Percentiles rank a stretch among this genome's conserved stretches.
phyloP scores from a whole-genome alignment of 2,113 vertebrate genomes.

The Todiramphus saurophagus region DNA sequence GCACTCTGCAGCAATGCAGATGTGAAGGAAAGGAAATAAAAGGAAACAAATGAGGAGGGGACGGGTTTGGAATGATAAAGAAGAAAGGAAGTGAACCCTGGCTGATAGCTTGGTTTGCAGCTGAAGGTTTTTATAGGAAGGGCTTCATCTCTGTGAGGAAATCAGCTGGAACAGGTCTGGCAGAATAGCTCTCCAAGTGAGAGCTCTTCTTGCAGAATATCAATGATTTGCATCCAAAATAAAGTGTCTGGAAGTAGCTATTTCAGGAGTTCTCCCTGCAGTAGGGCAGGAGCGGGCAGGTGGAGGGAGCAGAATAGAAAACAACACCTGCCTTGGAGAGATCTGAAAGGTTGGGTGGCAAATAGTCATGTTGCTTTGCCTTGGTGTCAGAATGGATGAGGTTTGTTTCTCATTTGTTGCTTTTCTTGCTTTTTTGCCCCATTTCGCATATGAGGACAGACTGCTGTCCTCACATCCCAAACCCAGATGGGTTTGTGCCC shows the following conservation, averaged over 20 bases:
- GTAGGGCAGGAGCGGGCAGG: not conserved
- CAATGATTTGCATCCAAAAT: slow-evolving; percentile 3
- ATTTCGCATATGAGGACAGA: not conserved
- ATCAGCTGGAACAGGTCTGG: slow-evolving; percentile 43
- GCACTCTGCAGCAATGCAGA: not conserved
- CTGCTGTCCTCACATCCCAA: not conserved
- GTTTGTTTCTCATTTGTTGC: not conserved
- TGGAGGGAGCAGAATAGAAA: not conserved
- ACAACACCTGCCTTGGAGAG: not conserved
- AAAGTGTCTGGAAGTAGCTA: not conserved
- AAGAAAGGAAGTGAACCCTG: not conserved
- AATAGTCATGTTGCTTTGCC: not conserved
- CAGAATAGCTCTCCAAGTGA: slow-evolving; percentile 7
- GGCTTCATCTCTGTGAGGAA: not conserved
- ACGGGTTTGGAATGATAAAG: not conserved
- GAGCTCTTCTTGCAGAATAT: slow-evolving; percentile 16
- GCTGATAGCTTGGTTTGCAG: not conserved
- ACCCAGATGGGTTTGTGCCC: not conserved
- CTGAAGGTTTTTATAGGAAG: not conserved
- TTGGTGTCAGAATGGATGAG: not conserved
- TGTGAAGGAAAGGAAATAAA: slow-evolving; percentile 14
- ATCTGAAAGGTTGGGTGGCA: not conserved
- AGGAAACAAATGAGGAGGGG: not conserved
- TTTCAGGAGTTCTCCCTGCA: not conserved
- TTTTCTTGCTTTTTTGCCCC: not conserved